phyloP scores from a whole-genome alignment of 64 coral and sea anemone genomes.

The Montipora capricornis region DNA sequence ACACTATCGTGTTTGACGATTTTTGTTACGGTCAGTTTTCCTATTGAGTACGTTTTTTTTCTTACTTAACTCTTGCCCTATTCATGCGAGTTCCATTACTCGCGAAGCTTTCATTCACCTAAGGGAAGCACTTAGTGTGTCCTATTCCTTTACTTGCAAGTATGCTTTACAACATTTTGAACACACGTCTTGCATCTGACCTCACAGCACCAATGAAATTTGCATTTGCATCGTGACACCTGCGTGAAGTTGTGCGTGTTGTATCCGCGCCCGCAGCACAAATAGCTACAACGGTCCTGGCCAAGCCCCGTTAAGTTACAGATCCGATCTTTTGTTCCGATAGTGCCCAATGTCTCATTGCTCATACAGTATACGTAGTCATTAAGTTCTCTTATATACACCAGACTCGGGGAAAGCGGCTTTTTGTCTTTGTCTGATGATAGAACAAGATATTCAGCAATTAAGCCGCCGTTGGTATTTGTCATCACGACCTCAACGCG shows the following conservation, averaged over 20 bases:
- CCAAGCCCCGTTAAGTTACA: constrained; percentile 56
- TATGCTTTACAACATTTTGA: constrained; percentile 42
- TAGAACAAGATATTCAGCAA: constrained; percentile 57
- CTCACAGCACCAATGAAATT: constrained; percentile 92
- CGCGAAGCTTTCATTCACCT: neutral
- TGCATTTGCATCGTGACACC: constrained; percentile 83
- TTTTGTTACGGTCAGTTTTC: no score
- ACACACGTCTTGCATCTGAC: constrained; percentile 77
- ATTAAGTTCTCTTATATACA: constrained; percentile 74
- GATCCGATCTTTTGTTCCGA: constrained; percentile 74
- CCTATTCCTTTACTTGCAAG: constrained; percentile 66
- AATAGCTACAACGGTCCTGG: constrained; percentile 57
- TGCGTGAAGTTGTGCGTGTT: constrained; percentile 69
- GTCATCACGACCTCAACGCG: constrained; percentile 38
- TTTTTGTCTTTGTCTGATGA: constrained; percentile 32
- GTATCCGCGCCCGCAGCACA: constrained; percentile 93
- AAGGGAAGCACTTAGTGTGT: neutral
- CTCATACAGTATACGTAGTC: constrained; percentile 68
- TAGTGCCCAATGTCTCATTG: constrained; percentile 45
- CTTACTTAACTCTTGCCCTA: neutral
- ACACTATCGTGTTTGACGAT: no score
- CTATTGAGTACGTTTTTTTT: no score
- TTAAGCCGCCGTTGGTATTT: constrained; percentile 32
- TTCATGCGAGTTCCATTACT: neutral
- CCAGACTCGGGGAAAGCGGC: constrained; percentile 39